Conservation (phyloP, 2,888 invertebrate genomes). For the Mythimna albipuncta region DNA sequence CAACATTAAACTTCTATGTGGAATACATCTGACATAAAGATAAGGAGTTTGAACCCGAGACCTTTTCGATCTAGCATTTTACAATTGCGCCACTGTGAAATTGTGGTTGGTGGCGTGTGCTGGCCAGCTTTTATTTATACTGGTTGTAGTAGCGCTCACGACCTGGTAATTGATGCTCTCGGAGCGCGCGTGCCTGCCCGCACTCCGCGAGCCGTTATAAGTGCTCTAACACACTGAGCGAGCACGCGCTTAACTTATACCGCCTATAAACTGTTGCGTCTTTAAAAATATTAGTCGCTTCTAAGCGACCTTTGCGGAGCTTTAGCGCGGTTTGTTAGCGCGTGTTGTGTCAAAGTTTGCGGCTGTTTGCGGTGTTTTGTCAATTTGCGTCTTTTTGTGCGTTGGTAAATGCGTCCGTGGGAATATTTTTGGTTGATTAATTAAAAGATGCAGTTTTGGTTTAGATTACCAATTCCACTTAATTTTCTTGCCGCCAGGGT, state of each 20-base stretch:
- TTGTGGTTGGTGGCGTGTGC: slow-evolving; percentile 82
- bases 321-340: slow-evolving; percentile 7
- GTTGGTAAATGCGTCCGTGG: neutral
- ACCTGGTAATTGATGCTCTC: slow-evolving; percentile 88
- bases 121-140: slow-evolving; percentile 87
- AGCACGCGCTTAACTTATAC: slow-evolving; percentile 71
- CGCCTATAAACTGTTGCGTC: slow-evolving; percentile 61
- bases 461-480: no score
- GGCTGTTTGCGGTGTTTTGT: neutral
- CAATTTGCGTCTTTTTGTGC: slow-evolving; percentile 2
- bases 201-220: slow-evolving; percentile 74
- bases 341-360: slow-evolving; percentile 9
- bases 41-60: slow-evolving; percentile 85
- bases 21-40: slow-evolving; percentile 83
- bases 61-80: slow-evolving; percentile 88
- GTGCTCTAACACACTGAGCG: slow-evolving; percentile 73
- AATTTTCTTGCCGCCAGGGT: no score
- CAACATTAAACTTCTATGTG: slow-evolving; percentile 76
- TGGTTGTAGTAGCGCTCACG: slow-evolving; percentile 89
- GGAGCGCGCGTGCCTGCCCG: slow-evolving; percentile 78
- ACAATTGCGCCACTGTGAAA: slow-evolving; percentile 88
- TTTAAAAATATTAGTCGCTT: slow-evolving; percentile 49
- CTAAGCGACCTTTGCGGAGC: slow-evolving; percentile 1
- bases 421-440: neutral
- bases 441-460: neutral